A percentile compares a stretch with the other conserved stretches of the same genome.
These are phyloP conservation scores for Hoplodrina blanda DNA, from an alignment of 2,888 invertebrate species.

Conservation along the genomic window DNA sequence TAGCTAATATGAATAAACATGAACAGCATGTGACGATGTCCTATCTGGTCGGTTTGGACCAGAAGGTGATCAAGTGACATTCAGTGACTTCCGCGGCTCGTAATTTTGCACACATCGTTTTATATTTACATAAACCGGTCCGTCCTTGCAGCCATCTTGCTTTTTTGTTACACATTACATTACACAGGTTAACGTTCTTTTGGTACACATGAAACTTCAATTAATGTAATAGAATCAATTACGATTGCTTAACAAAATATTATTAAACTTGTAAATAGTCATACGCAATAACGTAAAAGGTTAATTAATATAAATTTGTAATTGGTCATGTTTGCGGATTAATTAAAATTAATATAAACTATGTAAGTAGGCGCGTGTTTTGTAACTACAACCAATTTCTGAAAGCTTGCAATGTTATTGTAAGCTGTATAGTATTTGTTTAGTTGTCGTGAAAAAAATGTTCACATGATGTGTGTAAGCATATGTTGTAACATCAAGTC, in stretches of 20 bases:
- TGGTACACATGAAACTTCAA: constrained; percentile 24
- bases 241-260: neutral
- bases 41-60: constrained; percentile 46
- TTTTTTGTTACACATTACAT: constrained; percentile 59
- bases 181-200: constrained; percentile 52
- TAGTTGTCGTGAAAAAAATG: constrained; percentile 3
- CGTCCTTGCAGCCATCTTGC: constrained; percentile 72
- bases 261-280: constrained; percentile 2
- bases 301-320: constrained; percentile 22
- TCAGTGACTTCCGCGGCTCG: constrained; percentile 80
- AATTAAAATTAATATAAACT: constrained; percentile 22
- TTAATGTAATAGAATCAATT: constrained; percentile 3
- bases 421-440: neutral
- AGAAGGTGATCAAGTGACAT: constrained; percentile 89
- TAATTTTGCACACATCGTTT: constrained; percentile 64
- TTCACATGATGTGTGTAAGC: constrained; percentile 15
- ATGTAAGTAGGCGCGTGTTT: constrained; percentile 8
- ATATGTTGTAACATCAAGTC: constrained; percentile 42
- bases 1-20: constrained; percentile 27
- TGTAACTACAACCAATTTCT: constrained; percentile 16
- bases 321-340: constrained; percentile 19
- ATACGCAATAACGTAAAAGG: constrained; percentile 30
- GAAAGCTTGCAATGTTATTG: neutral
- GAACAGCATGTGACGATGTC: constrained; percentile 41
- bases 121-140: constrained; percentile 80